Conservation (phyloP, 2,113 vertebrate species). For the Cephalophus harveyi region DNA sequence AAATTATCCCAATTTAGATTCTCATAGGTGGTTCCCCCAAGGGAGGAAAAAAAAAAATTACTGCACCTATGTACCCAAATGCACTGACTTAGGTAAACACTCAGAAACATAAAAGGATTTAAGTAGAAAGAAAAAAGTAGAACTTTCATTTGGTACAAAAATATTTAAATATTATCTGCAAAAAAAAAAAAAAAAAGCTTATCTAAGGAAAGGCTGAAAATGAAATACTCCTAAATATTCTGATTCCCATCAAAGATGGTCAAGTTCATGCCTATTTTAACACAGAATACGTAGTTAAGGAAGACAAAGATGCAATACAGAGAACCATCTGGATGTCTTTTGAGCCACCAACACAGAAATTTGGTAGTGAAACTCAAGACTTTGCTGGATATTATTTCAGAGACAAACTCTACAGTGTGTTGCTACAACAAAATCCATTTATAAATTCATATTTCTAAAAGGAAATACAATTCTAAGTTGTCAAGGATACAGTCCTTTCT, state of each 20-base stretch:
- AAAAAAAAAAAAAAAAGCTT: not conserved
- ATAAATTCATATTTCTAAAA: not conserved
- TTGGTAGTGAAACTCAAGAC: not conserved
- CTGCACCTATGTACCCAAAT: not conserved
- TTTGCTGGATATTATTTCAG: not conserved
- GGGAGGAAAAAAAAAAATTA: not conserved
- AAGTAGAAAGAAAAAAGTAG: not conserved
- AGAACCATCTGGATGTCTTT: not conserved
- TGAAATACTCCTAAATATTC: not conserved
- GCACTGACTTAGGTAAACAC: not conserved
- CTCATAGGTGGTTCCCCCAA: fast-evolving
- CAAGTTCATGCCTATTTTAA: not conserved
- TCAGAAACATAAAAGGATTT: not conserved
- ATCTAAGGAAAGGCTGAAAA: not conserved
- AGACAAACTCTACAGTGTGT: not conserved
- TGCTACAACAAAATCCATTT: not conserved
- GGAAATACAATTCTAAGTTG: not conserved
- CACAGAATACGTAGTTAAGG: not conserved
- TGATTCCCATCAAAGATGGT: not conserved
- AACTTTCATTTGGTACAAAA: not conserved
- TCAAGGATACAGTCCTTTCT: not conserved
- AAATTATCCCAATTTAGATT: not conserved
- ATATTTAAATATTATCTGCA: not conserved
- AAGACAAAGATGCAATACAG: not conserved
- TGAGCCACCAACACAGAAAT: not conserved